phyloP scores from a whole-genome alignment of 2,113 vertebrate genomes.

The Phrynosoma blainvillii region DNA sequence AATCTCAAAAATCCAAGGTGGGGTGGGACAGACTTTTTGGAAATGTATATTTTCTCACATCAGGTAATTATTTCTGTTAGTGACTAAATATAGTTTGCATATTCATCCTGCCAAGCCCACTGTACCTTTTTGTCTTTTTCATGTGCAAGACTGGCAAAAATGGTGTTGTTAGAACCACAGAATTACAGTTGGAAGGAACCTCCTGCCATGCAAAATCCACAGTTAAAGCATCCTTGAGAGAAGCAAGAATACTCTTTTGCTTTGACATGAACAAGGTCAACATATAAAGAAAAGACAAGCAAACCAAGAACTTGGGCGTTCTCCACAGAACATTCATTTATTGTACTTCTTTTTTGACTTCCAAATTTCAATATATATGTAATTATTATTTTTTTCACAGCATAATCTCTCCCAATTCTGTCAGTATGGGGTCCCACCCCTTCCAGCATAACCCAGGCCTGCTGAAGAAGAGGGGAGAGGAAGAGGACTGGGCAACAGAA shows the following conservation, averaged over 20 bases:
- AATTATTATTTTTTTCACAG: slow-evolving; percentile 64
- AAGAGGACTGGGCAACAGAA: not conserved
- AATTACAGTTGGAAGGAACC: no score
- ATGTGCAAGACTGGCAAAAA: not conserved
- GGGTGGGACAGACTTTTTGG: not conserved
- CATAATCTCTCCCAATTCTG: slow-evolving; percentile 6
- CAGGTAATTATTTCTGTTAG: not conserved
- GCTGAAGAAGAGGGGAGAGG: not conserved
- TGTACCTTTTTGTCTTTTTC: not conserved
- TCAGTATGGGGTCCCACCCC: not conserved
- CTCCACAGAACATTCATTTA: slow-evolving; percentile 65
- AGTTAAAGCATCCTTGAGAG: not conserved
- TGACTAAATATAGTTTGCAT: not conserved
- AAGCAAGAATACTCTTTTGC: not conserved
- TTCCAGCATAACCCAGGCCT: slow-evolving; percentile 21
- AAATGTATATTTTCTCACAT: not conserved
- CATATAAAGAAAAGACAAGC: not conserved
- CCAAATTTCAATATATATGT: not conserved
- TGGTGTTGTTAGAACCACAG: no score
- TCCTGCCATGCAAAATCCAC: no score
- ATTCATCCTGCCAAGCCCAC: not conserved
- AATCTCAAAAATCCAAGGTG: not conserved
- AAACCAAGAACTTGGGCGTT: slow-evolving; percentile 47
- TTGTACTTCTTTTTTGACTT: slow-evolving; percentile 64
- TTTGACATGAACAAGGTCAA: not conserved